Evolutionary conservation across 2,113 vertebrate genomes (phyloP), one percentile per base, ranked within the genome.

Genomic region (Tetrax tetrax): DNA sequence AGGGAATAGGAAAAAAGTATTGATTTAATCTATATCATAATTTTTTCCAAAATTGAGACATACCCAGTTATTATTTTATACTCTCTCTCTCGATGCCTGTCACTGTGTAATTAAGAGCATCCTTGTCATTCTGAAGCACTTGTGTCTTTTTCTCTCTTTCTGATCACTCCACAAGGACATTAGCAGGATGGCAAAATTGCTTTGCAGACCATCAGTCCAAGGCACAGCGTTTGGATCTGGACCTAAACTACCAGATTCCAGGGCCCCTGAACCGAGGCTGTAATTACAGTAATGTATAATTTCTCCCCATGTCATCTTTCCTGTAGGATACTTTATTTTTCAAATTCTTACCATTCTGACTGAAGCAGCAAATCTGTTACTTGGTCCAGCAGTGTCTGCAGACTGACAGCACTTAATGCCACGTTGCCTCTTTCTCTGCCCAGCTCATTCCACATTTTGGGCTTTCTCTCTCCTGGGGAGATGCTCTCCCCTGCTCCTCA

Each of bases 71-170:
- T 84, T 81, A 65, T 84, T 74, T 95, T 68, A 16, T 77, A 19
- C 74, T 96, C 87, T 60, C 53, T 95, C 53, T 95, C 93, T 87
- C 10, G 7, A 56, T 94, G 84, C 87, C 90, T 93, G 92, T 81
- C 60, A 51, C 29, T 64, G 60, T 71, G 79, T 95, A 92, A 96
- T 94, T 96, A 96, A 78, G 95, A 81, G 79, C 71, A 53, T n/a
- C 38, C 77, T 82, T 93, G 92, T 94, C 74, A 89, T 90, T 87
- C 87, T 84, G 65, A 92, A 91, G 83, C 69, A 74, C 91, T 93
- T 94, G 77, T 91, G 61, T 75, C 86, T 84, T 51, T 91, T 79
- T 66, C 83, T 81, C 71, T 88, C 78, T 60, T 41, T 35, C 45
- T 47, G 29, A 64, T 84, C 61, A 57, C 87, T 68, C 92, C 45